Evolutionary conservation across 1,140 invertebrate species (phyloP), one percentile per base, ranked within the genome.

Genomic region (Pachyrhynchus sulphureomaculatus): DNA sequence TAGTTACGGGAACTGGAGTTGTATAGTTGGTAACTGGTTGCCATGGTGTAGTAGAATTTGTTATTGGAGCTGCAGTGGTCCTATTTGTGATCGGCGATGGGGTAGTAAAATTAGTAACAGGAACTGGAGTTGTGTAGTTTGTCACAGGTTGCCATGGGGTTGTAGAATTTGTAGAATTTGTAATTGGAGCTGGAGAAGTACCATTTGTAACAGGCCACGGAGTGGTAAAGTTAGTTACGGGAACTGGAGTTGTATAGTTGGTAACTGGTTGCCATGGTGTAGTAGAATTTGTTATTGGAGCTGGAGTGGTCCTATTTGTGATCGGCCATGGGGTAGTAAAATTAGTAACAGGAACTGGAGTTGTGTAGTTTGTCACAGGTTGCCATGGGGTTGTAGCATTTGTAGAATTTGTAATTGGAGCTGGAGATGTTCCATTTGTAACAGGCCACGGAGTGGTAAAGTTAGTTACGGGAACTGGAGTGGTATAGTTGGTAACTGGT

Each of bases 371-470:
- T 26, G 36, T 24, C 12, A 26, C 21, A 32, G 12, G 4, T 42
- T 41, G 51, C 12, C n/a, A 15, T 21, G 18, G 12, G 39, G 61
- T 45, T 57, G 53, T 42, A 51, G 49, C n/a, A n/a, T n/a, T n/a
- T n/a, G n/a, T n/a, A n/a, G n/a, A n/a, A n/a, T n/a, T n/a, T n/a
- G n/a, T n/a, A n/a, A n/a, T n/a, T n/a, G n/a, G n/a, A n/a, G n/a
- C n/a, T n/a, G n/a, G n/a, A n/a, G n/a, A n/a, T n/a, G n/a, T n/a
- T n/a, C n/a, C n/a, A n/a, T n/a, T n/a, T n/a, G n/a, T n/a, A n/a
- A n/a, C n/a, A n/a, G n/a, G n/a, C n/a, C n/a, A n/a, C n/a, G n/a
- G n/a, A n/a, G n/a, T n/a, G n/a, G n/a, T n/a, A n/a, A n/a, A n/a
- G n/a, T n/a, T n/a, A n/a, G n/a, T n/a, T n/a, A n/a, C n/a, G n/a